These are phyloP conservation scores for Venturia canescens DNA, from an alignment of 1,140 invertebrate species.

Conservation along the genomic window DNA sequence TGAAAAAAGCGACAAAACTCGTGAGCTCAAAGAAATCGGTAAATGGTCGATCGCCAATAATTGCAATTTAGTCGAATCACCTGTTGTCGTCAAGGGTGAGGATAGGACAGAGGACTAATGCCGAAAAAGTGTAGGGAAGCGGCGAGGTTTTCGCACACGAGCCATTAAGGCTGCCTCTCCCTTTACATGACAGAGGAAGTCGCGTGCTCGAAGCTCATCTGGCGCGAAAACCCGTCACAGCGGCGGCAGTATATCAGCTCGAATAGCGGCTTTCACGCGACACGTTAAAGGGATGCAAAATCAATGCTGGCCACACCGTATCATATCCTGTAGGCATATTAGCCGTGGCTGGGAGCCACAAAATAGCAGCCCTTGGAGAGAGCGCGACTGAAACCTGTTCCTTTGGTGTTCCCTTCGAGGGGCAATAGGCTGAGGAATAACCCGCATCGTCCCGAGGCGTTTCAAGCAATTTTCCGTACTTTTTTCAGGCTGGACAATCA, in stretches of 20 bases:
- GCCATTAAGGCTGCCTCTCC: conserved; percentile 47
- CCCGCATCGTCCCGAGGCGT: too few relatives aligned
- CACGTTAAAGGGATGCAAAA: conserved; percentile 70
- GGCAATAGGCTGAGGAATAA: too few relatives aligned
- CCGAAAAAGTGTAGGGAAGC: conserved; percentile 57
- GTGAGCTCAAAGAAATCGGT: not conserved
- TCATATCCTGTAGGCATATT: conserved; percentile 63
- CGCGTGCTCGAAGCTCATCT: conserved; percentile 73
- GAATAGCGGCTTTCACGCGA: conserved; percentile 72
- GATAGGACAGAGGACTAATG: conserved; percentile 40
- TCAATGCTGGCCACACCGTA: conserved; percentile 67
- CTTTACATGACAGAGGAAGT: conserved; percentile 68
- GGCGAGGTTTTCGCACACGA: conserved; percentile 52
- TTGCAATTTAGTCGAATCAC: conserved; percentile 53
- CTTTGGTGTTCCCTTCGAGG: too few relatives aligned
- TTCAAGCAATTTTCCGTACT: conserved; percentile 22
- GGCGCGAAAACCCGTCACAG: conserved; percentile 61
- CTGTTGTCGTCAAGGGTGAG: conserved; percentile 64
- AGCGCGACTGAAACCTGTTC: conserved; percentile 1
- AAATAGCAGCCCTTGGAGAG: not conserved
- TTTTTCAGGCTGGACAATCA: conserved; percentile 89
- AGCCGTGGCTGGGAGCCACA: conserved; percentile 48
- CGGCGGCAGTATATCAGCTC: conserved; percentile 68
- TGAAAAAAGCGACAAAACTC: not conserved
- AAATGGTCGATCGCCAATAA: not conserved